A percentile compares a stretch with the other conserved stretches of the same genome.
These are phyloP conservation scores for Chionis minor DNA, from an alignment of 2,113 vertebrate species.

Conservation along the genomic window DNA sequence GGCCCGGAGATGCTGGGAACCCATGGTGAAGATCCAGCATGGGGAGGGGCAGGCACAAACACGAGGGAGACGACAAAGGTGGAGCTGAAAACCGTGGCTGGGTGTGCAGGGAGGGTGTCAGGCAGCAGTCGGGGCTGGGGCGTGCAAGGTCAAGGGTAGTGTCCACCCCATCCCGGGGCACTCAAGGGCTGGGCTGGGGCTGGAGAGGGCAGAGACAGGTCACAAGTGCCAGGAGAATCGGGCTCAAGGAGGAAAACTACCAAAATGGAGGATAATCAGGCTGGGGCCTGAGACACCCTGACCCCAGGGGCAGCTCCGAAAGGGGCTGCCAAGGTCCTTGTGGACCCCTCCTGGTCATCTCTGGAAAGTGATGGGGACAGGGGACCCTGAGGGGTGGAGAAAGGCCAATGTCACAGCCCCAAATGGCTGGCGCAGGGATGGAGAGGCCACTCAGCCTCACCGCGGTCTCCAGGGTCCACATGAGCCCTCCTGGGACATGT, in stretches of 20 bases:
- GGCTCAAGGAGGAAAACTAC: background rate
- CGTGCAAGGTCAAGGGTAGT: background rate
- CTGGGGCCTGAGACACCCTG: background rate
- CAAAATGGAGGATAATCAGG: fast-evolving
- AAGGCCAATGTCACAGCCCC: background rate
- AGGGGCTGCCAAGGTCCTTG: background rate
- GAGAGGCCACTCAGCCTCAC: background rate
- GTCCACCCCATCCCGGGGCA: fast-evolving
- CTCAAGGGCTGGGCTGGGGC: background rate
- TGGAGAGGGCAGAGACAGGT: background rate
- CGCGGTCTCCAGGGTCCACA: fast-evolving
- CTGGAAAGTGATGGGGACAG: background rate
- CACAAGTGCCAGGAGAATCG: background rate
- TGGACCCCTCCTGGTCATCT: background rate
- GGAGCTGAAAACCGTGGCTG: background rate
- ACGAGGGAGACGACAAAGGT: too few species aligned
- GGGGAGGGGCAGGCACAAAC: background rate
- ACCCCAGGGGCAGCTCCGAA: fast-evolving
- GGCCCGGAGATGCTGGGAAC: background rate
- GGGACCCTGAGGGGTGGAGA: too few species aligned
- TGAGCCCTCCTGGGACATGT: fast-evolving
- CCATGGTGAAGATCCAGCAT: too few species aligned
- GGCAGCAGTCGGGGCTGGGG: fast-evolving
- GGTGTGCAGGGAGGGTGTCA: too few species aligned
- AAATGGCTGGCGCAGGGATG: fast-evolving